Evolutionary conservation across 2,113 vertebrate species (phyloP), one percentile per base, ranked within the genome.

Genomic region (Bucco capensis): DNA sequence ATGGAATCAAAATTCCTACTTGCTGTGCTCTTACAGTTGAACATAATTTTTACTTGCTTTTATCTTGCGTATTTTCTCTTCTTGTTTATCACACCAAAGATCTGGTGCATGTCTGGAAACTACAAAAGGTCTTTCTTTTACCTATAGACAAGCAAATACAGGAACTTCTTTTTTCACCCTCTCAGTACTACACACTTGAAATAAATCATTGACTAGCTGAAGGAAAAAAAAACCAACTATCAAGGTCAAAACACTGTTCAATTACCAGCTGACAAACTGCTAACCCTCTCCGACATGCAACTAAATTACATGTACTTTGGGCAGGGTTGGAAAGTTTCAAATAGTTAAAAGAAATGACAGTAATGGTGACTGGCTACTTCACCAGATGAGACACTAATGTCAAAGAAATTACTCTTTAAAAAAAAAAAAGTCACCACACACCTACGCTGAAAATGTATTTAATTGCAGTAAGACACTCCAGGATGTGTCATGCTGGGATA

Each of bases 401-500:
- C 96, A 97, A 92, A 97, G 89, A 98, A 98, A 97, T 98, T 97
- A 98, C 96, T 97, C 96, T 98, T 97, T 70, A 15, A 97, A 91
- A 89, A 87, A 69, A 67, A 66, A 35, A 33, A 35, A 91, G 94
- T 12, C 12, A 50, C 24, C 53, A 19, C 9, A 53, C 51, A 53
- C 37, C 93, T 95, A 97, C 58, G 89, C 97, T 96, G 97, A 97
- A 97, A 97, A 97, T 96, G 96, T 96, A 96, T 97, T 97, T 98
- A 98, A 98, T 98, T 98, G 98, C 98, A 97, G 95, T 92, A 92
- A 97, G 97, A 97, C 96, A 97, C 97, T 97, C 97, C 98, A 98
- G 97, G 98, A 98, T 98, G 97, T 97, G 92, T 98, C 98, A 97
- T 95, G 98, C 98, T 98, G 98, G 96, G 98, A 98, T 98, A 98